Conservation (phyloP, 2,797 vertebrate species). For the Serranus cabrilla region DNA sequence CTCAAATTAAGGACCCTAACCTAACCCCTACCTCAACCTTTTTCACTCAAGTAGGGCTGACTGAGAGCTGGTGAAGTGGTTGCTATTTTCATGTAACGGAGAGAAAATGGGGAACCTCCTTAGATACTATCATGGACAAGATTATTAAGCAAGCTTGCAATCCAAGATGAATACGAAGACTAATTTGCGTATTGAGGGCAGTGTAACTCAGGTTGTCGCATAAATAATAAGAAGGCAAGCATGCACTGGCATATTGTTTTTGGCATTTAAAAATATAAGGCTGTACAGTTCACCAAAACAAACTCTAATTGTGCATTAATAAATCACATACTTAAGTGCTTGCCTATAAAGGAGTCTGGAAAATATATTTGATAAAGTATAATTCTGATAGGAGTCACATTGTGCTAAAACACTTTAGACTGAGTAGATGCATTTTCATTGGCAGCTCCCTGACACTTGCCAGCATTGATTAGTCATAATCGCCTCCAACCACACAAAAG, state of each 20-base stretch:
- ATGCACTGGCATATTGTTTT: constrained; percentile 31
- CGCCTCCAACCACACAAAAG: constrained; percentile 75
- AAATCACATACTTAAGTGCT: background rate
- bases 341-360: constrained; percentile 15
- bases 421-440: constrained; percentile 50
- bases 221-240: constrained; percentile 45
- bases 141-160: constrained; percentile 67
- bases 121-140: constrained; percentile 64
- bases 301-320: background rate
- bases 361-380: constrained; percentile 19
- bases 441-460: constrained; percentile 62
- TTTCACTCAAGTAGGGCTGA: constrained; percentile 50
- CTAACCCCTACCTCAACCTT: constrained; percentile 34
- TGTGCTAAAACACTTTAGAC: constrained; percentile 22
- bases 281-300: background rate
- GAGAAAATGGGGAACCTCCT: constrained; percentile 61
- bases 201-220: constrained; percentile 33
- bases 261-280: constrained; percentile 23
- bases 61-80: constrained; percentile 69
- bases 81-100: constrained; percentile 63
- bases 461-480: constrained; percentile 78
- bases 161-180: constrained; percentile 59
- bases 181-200: constrained; percentile 49
- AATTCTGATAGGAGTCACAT: constrained; percentile 32
- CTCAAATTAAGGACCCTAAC: constrained; percentile 54